Conservation (phyloP, 2,888 invertebrate species). For the Sceliomorpha sp. region DNA sequence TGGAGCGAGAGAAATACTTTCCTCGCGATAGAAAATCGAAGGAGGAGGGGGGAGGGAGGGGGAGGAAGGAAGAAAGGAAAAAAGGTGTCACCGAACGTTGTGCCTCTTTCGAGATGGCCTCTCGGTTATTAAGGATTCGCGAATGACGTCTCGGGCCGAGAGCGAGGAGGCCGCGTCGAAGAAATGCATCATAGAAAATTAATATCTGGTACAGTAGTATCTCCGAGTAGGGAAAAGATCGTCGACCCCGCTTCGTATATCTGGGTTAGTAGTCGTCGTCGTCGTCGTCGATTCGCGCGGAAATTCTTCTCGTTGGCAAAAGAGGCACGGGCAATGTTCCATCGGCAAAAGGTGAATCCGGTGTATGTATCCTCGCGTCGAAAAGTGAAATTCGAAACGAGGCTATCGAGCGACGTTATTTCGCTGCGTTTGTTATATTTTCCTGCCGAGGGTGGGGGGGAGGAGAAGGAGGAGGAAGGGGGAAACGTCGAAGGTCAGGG, state of each 20-base stretch:
- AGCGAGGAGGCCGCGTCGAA: slow-evolving; percentile 45
- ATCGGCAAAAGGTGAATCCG: slow-evolving; percentile 54
- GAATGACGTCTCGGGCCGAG: slow-evolving; percentile 37
- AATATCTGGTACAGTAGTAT: slow-evolving; percentile 74
- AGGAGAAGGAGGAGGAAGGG: no score
- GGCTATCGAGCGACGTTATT: slow-evolving; percentile 31
- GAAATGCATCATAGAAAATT: slow-evolving; percentile 66
- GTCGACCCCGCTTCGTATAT: slow-evolving; percentile 77
- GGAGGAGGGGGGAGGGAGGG: no score
- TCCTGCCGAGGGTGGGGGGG: no score
- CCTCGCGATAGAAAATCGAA: slow-evolving; percentile 6
- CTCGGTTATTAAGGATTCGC: slow-evolving; percentile 22
- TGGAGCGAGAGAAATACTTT: slow-evolving; percentile 13
- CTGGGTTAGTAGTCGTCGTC: slow-evolving; percentile 80
- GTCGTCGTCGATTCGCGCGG: slow-evolving; percentile 79
- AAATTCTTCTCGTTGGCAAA: slow-evolving; percentile 76
- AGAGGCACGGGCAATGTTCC: slow-evolving; percentile 59
- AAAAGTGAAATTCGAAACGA: slow-evolving; percentile 71
- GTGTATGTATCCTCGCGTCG: slow-evolving; percentile 58
- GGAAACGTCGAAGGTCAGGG: no score
- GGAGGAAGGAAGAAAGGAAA: slow-evolving; percentile 6
- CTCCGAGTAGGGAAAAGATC: slow-evolving; percentile 75
- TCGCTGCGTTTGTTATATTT: no score
- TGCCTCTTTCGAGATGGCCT: no score
- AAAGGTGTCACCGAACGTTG: no score